Percentiles rank a stretch among this genome's conserved stretches.
Conservation (phyloP, 2,113 vertebrate species). For the Eudorcas thomsonii region DNA sequence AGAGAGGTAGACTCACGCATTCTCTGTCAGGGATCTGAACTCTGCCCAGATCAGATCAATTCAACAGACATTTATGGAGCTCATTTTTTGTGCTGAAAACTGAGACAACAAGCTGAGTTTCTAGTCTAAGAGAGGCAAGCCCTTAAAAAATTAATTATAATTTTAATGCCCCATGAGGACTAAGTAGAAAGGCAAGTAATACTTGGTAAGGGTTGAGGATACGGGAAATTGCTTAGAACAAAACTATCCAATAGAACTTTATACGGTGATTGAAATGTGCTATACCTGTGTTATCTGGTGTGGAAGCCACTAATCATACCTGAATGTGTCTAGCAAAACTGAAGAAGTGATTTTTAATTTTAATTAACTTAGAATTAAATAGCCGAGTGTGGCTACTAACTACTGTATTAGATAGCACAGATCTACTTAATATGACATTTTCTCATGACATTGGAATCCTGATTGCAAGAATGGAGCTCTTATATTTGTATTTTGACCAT, state of each 20-base stretch:
- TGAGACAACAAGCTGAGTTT: not conserved
- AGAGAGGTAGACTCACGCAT: not conserved
- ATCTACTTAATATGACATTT: not conserved
- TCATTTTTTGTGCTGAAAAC: not conserved
- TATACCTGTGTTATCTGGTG: not conserved
- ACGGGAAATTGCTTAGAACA: not conserved
- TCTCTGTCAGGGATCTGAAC: not conserved
- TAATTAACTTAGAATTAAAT: not conserved
- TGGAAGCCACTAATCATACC: not conserved
- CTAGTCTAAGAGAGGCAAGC: not conserved
- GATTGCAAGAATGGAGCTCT: not conserved
- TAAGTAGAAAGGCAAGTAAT: not conserved
- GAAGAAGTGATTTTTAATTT: not conserved
- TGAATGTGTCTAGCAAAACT: not conserved
- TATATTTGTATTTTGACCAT: not conserved
- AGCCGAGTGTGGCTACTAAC: not conserved
- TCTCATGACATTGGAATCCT: not conserved
- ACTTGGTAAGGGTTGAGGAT: not conserved
- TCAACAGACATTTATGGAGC: not conserved
- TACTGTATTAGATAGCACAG: not conserved
- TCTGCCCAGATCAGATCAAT: not conserved
- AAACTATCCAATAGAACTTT: not conserved
- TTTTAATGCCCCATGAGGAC: conserved; percentile 1
- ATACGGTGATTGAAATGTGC: not conserved
- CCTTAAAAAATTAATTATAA: not conserved